A percentile compares a stretch with the other conserved stretches of the same genome.
These are phyloP conservation scores for Dryobates pubescens DNA, from an alignment of 2,797 vertebrate genomes.

Conservation along the genomic window DNA sequence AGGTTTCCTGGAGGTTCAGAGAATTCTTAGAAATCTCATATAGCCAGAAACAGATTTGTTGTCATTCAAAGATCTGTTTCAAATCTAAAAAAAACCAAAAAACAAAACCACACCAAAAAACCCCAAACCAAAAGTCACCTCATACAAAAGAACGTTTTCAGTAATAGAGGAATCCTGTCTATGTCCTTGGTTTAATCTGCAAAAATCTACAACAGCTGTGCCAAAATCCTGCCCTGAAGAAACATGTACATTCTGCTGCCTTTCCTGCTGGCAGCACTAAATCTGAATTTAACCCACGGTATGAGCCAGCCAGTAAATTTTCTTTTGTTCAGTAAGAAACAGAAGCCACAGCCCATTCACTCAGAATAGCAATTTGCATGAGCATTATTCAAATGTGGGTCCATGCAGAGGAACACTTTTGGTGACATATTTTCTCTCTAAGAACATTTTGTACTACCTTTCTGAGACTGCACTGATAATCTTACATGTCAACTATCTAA, in stretches of 20 bases:
- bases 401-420: neutral
- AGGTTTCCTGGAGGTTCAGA: neutral
- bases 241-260: neutral
- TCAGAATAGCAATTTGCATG: neutral
- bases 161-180: neutral
- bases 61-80: neutral
- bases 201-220: neutral
- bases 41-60: neutral
- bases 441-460: neutral
- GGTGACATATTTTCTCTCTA: neutral
- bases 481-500: neutral
- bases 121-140: rapidly evolving
- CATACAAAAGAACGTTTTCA: neutral
- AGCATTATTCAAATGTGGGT: neutral
- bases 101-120: neutral
- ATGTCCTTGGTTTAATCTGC: neutral
- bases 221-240: constrained; percentile 1
- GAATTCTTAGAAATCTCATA: neutral
- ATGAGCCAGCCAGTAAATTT: constrained; percentile 4
- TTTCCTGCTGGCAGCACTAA: neutral
- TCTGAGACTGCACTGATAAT: neutral
- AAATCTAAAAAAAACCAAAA: neutral
- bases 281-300: neutral
- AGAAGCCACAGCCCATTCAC: neutral
- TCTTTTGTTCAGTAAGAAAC: constrained; percentile 20